A percentile compares a stretch with the other conserved stretches of the same genome.
phyloP scores from a whole-genome alignment of 1,140 invertebrate species.

The Saxidomus purpurata region DNA sequence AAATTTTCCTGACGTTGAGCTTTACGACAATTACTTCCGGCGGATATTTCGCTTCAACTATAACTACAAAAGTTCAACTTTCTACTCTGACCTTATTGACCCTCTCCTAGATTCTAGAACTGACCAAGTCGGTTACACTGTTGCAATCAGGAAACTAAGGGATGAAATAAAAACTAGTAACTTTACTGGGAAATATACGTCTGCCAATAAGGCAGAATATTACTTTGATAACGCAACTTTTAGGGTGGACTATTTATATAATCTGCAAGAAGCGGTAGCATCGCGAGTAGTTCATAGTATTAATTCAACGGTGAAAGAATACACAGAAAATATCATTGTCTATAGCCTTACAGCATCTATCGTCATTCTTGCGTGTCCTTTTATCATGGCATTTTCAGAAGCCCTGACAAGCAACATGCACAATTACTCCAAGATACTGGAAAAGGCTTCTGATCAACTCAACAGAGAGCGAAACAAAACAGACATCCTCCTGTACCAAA shows the following conservation, averaged over 20 bases:
- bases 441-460: constrained; percentile 4
- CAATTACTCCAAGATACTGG: constrained; percentile 26
- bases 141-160: constrained; percentile 14
- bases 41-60: constrained; percentile 50
- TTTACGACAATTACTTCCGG: constrained; percentile 43
- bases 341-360: constrained; percentile 23
- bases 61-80: constrained; percentile 43
- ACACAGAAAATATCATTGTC: background rate
- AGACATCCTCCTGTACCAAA: constrained; percentile 40
- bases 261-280: constrained; percentile 23
- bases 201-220: constrained; percentile 11
- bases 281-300: constrained; percentile 7
- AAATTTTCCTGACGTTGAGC: constrained; percentile 34
- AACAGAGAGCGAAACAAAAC: constrained; percentile 39
- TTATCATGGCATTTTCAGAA: constrained; percentile 55
- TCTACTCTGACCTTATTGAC: constrained; percentile 44
- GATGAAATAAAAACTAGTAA: constrained; percentile 53
- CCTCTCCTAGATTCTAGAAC: background rate
- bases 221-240: constrained; percentile 56
- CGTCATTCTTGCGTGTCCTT: constrained; percentile 36
- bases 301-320: constrained; percentile 3
- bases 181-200: constrained; percentile 8
- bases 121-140: background rate
- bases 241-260: constrained; percentile 55
- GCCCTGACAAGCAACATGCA: constrained; percentile 50